These are phyloP conservation scores for Leptinotarsa tumamoca DNA, from an alignment of 2,888 invertebrate species.

Conservation along the genomic window DNA sequence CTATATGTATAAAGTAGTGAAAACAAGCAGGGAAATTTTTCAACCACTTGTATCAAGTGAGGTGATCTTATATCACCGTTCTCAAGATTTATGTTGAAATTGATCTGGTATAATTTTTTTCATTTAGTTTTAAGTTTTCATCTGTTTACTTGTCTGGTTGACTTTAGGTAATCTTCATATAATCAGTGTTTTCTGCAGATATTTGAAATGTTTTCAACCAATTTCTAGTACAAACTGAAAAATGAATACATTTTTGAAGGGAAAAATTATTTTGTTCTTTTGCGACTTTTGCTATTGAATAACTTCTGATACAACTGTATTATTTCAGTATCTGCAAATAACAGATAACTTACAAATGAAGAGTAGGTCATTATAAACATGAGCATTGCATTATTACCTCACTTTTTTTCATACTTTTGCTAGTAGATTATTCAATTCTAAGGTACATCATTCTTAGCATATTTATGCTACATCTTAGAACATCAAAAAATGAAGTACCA, in stretches of 20 bases:
- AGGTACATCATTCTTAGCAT: no score
- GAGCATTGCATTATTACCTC: not conserved
- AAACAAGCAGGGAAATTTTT: not conserved
- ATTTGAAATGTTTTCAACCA: not conserved
- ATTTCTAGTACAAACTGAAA: not conserved
- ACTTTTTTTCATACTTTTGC: not conserved
- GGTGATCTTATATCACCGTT: not conserved
- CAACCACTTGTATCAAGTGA: not conserved
- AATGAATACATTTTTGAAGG: no score
- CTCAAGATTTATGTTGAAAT: not conserved
- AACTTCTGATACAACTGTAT: not conserved
- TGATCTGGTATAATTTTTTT: not conserved
- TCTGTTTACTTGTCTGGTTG: slow-evolving; percentile 17
- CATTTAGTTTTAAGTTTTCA: not conserved
- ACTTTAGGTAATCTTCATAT: not conserved
- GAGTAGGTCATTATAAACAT: slow-evolving; percentile 4
- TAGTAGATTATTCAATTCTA: not conserved
- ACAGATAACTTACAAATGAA: not conserved
- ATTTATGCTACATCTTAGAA: not conserved
- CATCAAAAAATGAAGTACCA: not conserved
- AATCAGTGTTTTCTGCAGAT: slow-evolving; percentile 9
- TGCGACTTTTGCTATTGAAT: not conserved
- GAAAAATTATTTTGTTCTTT: no score
- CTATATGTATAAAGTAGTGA: no score
- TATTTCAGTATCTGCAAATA: slow-evolving; percentile 13